Evolutionary conservation across 2,888 invertebrate species (phyloP), one percentile per base, ranked within the genome.

Genomic region (Capitulum mitella): DNA sequence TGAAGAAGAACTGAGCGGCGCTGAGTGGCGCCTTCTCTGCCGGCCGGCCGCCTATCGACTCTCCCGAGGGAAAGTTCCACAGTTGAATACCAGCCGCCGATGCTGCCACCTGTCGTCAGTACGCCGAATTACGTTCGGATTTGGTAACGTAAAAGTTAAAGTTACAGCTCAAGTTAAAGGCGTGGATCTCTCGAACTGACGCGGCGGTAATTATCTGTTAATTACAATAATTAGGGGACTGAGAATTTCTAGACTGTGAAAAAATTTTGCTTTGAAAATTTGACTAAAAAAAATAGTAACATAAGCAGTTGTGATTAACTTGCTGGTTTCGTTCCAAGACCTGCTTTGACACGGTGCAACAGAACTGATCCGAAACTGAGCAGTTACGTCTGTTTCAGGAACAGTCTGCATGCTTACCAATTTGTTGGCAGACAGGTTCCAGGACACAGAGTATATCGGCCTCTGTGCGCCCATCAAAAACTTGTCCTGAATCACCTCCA

Each of bases 1-100:
- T 37, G 70, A 70, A 70, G 70, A 70, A 70, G 70, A 70, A 70
- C 70, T 70, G 70, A 1, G 70, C 70, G 22, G 37, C 70, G 16
- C 37, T 37, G 70, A 37, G 19, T 6, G 37, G 37, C 5, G 22
- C 19, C 16, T 3, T 37, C 37, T 0, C 70, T 0, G 70, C 22
- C 5, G 70, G 37, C 19, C 70, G 70, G 10, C 22, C 0, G 1
- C 22, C 70, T 5, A 32, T 34, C 22, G 22, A 3, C 12, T 37
- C 37, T 0, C 70, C 70, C 16, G 22, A 32, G 0, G 70, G 70
- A 16, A 70, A 37, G 34, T 14, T 10, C 70, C 70, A 70, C 70
- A 70, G 70, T 6, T 70, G 34, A 3, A 37, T 12, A 8, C 70
- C 70, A 37, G 70, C 70, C 10, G 34, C 70, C 34, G 70, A 70